phyloP scores from a whole-genome alignment of 2,113 vertebrate species.

The Pygathrix nemaeus region DNA sequence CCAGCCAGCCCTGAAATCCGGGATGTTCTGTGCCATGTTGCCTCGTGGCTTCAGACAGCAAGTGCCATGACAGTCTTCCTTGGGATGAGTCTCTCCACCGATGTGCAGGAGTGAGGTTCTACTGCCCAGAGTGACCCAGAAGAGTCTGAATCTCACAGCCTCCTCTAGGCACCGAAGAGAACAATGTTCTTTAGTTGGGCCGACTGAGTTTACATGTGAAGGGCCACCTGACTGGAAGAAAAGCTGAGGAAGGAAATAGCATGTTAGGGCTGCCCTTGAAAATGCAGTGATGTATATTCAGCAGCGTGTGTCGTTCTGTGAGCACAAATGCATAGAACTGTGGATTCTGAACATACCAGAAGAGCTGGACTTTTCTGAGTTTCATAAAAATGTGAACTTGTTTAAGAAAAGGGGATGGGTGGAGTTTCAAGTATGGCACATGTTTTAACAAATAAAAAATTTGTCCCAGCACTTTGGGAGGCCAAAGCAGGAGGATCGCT shows the following conservation, averaged over 20 bases:
- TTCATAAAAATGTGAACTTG: neutral
- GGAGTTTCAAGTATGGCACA: neutral
- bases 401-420: neutral
- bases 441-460: too few species aligned
- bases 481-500: too few species aligned
- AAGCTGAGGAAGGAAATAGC: neutral
- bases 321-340: accelerated
- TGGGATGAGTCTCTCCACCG: neutral
- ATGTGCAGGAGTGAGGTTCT: neutral
- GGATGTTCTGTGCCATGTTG: neutral
- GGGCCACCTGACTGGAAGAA: neutral
- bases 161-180: neutral
- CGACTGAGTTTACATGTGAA: accelerated
- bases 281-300: accelerated
- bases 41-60: neutral
- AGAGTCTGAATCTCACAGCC: neutral
- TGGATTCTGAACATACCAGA: accelerated
- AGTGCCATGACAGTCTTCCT: neutral
- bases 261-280: accelerated
- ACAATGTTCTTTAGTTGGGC: neutral
- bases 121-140: neutral
- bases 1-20: neutral
- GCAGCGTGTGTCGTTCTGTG: accelerated
- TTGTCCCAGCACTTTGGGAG: too few species aligned
- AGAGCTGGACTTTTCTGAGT: neutral